phyloP scores from a whole-genome alignment of 2,888 invertebrate genomes.

The Acleris laterana region DNA sequence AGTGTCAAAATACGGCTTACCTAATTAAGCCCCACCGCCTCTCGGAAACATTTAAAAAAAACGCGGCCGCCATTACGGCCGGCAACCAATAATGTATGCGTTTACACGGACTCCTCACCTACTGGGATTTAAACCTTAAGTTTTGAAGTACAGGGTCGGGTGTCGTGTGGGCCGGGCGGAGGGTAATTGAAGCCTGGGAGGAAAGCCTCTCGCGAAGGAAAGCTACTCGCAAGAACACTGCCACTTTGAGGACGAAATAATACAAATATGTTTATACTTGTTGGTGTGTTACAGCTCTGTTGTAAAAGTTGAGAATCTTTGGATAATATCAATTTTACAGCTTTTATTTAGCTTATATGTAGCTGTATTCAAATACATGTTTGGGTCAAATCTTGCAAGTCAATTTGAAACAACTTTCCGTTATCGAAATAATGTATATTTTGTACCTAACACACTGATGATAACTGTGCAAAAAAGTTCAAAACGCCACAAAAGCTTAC shows the following conservation, averaged over 20 bases:
- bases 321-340: not conserved
- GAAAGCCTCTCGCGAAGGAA: constrained; percentile 19
- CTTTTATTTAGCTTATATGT: not conserved
- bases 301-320: not conserved
- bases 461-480: too few relatives aligned
- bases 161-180: constrained; percentile 5
- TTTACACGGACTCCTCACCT: constrained; percentile 10
- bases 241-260: constrained; percentile 38
- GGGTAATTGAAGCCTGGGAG: constrained; percentile 22
- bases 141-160: not conserved
- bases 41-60: constrained; percentile 35
- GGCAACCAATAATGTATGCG: constrained; percentile 35
- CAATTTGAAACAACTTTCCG: too few relatives aligned
- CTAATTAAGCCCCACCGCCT: constrained; percentile 30
- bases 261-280: constrained; percentile 22
- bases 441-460: too few relatives aligned
- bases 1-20: constrained; percentile 3
- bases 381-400: too few relatives aligned
- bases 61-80: constrained; percentile 29
- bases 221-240: constrained; percentile 32
- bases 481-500: too few relatives aligned
- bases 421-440: too few relatives aligned
- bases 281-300: constrained; percentile 8
- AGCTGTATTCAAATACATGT: too few relatives aligned
- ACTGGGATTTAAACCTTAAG: constrained; percentile 9